Evolutionary conservation across 2,888 invertebrate species (phyloP), one percentile per base, ranked within the genome.

Genomic region (Synergus gifuensis): DNA sequence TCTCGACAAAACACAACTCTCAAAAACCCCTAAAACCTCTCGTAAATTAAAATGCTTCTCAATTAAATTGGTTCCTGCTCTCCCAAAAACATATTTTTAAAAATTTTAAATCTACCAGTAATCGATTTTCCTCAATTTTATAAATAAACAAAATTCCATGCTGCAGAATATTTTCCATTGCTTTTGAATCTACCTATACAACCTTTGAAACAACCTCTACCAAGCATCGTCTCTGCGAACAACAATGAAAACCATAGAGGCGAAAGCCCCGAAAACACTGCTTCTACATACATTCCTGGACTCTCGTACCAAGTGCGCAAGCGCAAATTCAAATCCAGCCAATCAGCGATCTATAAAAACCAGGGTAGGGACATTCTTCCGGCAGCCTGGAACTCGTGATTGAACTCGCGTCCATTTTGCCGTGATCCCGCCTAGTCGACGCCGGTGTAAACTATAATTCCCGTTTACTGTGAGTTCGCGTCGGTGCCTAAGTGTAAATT

Each of bases 401-500:
- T 46, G 81, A 78, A 80, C 77, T 66, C 77, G 88, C 89, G 88
- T 90, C 91, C 91, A 91, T 90, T 91, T 91, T 90, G 88, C 85
- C 78, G 84, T 84, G 91, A 89, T 90, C 90, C 90, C 90, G 90
- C 88, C 49, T 85, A 88, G 89, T 89, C 90, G 90, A 90, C 91
- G 89, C 91, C 89, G 89, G 91, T 91, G 90, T 81, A 79, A 67
- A 83, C 83, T 87, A 87, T 88, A 88, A 88, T 89, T 87, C 86
- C 80, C 85, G 85, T 88, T 88, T 83, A 84, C 86, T 85, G 82
- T 77, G 86, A 90, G 87, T 87, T 88, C 85, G 86, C 82, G 85
- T 83, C 73, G 36, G 28, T 73, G 28, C 49, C 36, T 73, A 16
- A 36, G 28, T 28, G 28, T 28, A 28, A 28, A 28, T 28, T 28